Conservation (phyloP, 2,797 vertebrate species). For the Myiotriccus ornatus region DNA sequence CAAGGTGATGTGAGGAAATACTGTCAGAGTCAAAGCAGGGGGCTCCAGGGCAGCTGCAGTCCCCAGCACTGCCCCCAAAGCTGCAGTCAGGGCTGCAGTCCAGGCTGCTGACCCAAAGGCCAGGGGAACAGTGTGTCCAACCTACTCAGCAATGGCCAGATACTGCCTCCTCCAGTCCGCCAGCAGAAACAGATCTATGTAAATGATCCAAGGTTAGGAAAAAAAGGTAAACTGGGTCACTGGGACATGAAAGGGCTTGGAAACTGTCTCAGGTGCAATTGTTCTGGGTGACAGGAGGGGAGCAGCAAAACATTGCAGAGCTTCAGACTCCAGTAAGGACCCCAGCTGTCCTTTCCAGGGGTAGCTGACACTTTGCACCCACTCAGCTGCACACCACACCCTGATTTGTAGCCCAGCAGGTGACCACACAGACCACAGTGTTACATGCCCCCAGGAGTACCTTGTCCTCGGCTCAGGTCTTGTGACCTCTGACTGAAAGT, state of each 20-base stretch:
- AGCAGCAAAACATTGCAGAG: neutral
- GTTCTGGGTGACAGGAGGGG: neutral
- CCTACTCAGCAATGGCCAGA: neutral
- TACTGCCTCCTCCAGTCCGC: neutral
- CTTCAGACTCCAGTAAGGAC: neutral
- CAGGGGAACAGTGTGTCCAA: neutral
- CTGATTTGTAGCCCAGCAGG: neutral
- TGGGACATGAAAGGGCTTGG: neutral
- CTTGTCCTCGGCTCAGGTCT: neutral
- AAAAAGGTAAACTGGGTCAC: neutral
- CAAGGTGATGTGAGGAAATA: neutral
- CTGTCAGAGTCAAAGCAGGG: neutral
- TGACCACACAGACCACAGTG: neutral
- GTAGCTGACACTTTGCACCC: neutral
- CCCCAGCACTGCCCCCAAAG: neutral
- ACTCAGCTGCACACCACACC: neutral
- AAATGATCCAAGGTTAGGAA: neutral
- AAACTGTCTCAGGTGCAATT: neutral
- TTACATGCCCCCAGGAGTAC: accelerated
- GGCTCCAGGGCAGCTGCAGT: neutral
- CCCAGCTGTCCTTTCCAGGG: neutral
- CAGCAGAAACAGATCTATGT: neutral
- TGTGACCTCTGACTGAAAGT: neutral
- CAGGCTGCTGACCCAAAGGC: neutral
- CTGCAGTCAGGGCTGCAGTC: neutral